Evolutionary conservation across 30 jellyfish, hydroid and myxozoan species (phyloP).

Genomic region (Calvadosia cruxmelitensis): DNA sequence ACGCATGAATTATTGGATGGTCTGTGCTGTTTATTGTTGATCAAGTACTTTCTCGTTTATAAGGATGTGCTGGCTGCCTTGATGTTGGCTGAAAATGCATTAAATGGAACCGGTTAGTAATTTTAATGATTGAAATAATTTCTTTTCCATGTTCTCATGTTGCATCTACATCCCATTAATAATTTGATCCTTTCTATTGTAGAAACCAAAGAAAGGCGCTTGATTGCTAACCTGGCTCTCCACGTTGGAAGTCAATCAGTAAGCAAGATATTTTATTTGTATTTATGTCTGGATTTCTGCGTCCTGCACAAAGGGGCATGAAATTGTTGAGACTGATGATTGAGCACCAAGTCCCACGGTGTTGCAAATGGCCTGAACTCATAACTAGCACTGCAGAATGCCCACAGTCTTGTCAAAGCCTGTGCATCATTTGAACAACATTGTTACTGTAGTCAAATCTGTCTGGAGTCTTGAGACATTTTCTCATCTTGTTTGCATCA

Average conservation of each 20-base stretch:
- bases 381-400: too few species aligned
- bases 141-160: background rate
- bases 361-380: too few species aligned
- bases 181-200: background rate
- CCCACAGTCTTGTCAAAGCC: too few species aligned
- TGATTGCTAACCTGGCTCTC: conserved; percentile 52
- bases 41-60: background rate
- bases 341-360: too few species aligned
- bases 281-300: background rate
- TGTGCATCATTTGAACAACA: too few species aligned
- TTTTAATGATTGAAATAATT: background rate
- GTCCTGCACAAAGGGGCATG: background rate
- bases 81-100: conserved; percentile 48
- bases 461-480: too few species aligned
- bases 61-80: conserved; percentile 93
- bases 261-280: background rate
- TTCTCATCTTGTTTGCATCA: too few species aligned
- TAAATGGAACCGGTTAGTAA: conserved; percentile 71
- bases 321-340: too few species aligned
- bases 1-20: too few species aligned
- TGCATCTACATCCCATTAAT: background rate
- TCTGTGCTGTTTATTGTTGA: too few species aligned
- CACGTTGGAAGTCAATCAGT: conserved; percentile 84
- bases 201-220: conserved; percentile 83
- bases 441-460: too few species aligned